Evolutionary conservation across 2,113 vertebrate genomes (phyloP).

Genomic region (Phyllopteryx taeniolatus): DNA sequence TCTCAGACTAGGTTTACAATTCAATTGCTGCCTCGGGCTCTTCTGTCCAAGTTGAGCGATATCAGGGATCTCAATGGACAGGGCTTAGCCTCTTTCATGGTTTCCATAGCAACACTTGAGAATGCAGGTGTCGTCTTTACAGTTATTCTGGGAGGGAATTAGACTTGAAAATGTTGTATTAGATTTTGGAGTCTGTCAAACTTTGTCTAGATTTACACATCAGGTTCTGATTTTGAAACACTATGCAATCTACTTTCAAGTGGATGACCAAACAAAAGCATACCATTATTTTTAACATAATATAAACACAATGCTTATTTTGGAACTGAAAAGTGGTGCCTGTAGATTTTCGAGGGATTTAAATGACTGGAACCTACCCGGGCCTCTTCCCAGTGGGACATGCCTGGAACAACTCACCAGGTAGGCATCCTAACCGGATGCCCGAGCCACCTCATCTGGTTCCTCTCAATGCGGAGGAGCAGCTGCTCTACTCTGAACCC

Average conservation of each 20-base stretch:
- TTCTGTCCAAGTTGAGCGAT: constrained; percentile 51
- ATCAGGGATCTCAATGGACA: constrained; percentile 52
- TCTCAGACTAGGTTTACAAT: constrained; percentile 40
- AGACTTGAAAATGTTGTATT: not conserved
- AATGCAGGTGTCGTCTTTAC: not conserved
- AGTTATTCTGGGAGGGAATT: not conserved
- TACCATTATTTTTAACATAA: no score
- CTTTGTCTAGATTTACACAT: not conserved
- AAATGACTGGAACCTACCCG: no score
- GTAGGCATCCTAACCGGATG: no score
- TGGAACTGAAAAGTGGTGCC: no score
- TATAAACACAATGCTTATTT: no score
- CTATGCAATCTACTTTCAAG: not conserved
- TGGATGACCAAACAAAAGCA: no score
- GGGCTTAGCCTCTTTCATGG: not conserved
- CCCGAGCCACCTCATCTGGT: no score
- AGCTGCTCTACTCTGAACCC: no score
- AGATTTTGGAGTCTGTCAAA: not conserved
- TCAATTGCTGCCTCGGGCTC: constrained; percentile 59
- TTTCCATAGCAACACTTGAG: not conserved
- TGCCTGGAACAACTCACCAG: no score
- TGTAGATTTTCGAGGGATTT: no score
- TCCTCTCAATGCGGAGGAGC: no score
- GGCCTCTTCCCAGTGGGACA: no score
- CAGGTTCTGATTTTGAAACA: not conserved